Conservation (phyloP, 23 tunicate genomes). For the Aplidium turbinatum region DNA sequence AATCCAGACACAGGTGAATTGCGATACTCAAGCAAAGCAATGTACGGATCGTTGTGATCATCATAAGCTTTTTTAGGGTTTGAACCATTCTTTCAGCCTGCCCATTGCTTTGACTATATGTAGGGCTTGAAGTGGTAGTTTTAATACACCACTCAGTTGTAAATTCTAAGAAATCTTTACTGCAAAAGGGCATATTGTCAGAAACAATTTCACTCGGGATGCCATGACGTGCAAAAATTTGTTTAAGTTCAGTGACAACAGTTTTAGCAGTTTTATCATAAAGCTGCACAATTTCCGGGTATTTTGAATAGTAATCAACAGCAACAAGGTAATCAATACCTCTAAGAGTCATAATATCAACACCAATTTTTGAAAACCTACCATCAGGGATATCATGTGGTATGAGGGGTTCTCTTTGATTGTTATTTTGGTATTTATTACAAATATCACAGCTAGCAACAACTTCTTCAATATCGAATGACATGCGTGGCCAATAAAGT, state of each 20-base stretch:
- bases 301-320: constrained; percentile 51
- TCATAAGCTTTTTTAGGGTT: constrained; percentile 32
- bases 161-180: constrained; percentile 22
- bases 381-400: constrained; percentile 40
- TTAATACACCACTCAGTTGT: constrained; percentile 17
- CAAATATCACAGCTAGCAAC: constrained; percentile 23
- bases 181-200: constrained; percentile 44
- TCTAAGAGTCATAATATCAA: constrained; percentile 48
- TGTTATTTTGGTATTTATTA: constrained; percentile 15
- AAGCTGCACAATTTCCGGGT: constrained; percentile 35
- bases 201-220: constrained; percentile 23
- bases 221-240: constrained; percentile 40
- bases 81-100: constrained; percentile 34
- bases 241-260: constrained; percentile 12
- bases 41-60: constrained; percentile 17
- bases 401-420: constrained; percentile 37
- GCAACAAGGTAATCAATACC: constrained; percentile 30
- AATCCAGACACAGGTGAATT: constrained; percentile 18
- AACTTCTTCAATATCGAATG: constrained; percentile 23
- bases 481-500: constrained; percentile 50
- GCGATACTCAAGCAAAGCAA: constrained; percentile 33
- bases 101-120: constrained; percentile 36
- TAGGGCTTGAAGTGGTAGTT: constrained; percentile 32
- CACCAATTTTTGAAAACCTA: constrained; percentile 29
- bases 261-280: constrained; percentile 35